Evolutionary conservation across 2,888 invertebrate species (phyloP).

Genomic region (Meloe dianella): DNA sequence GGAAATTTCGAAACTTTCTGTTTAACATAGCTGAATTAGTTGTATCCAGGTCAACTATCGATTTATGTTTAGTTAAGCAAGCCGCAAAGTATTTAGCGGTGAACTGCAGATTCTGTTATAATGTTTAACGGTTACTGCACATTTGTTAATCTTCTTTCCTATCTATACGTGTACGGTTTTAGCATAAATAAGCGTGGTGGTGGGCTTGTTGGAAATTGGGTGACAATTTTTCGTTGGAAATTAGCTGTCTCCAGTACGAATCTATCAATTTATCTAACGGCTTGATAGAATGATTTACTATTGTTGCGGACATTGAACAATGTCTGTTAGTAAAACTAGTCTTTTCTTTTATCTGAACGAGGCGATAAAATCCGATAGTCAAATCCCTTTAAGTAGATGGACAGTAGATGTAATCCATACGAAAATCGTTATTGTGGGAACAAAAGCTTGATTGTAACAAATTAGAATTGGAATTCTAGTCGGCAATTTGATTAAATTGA

Average conservation of each 20-base stretch:
- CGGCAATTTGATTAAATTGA: constrained; percentile 9
- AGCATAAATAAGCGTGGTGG: not conserved
- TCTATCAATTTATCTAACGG: not conserved
- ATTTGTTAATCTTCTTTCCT: not conserved
- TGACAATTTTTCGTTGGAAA: not conserved
- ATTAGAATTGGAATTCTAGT: constrained; percentile 3
- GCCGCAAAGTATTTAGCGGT: constrained; percentile 11
- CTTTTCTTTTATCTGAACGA: not conserved
- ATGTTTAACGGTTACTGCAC: not conserved
- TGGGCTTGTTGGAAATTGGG: not conserved
- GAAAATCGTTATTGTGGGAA: constrained; percentile 4
- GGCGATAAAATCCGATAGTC: constrained; percentile 9
- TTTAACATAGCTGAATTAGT: constrained; percentile 9
- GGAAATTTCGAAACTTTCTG: not conserved
- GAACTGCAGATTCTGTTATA: constrained; percentile 13
- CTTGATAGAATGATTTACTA: not conserved
- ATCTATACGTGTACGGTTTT: not conserved
- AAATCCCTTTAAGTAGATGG: constrained; percentile 10
- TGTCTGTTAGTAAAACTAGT: not conserved
- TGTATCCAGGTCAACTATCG: constrained; percentile 10
- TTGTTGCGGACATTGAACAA: not conserved
- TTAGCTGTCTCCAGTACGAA: not conserved
- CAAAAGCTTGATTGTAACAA: constrained; percentile 1
- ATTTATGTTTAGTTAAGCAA: constrained; percentile 13
- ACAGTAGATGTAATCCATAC: constrained; percentile 3